Base-by-base conservation (phyloP, 2,888 invertebrate genomes). In the Drosophila kokeensis region DNA sequence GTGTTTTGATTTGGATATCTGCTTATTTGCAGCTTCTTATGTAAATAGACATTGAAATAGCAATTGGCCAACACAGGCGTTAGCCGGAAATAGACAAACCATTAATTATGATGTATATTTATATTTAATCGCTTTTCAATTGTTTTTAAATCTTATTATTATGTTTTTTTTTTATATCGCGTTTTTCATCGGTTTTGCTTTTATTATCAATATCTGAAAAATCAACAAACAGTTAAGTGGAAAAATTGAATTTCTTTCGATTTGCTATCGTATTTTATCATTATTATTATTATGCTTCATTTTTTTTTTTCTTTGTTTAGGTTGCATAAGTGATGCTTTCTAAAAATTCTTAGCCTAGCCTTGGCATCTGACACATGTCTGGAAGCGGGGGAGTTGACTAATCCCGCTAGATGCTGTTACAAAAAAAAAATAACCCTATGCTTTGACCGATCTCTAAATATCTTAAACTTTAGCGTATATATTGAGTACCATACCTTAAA, bases 31-130 rank as follows among this genome's bases (percentile, higher is more conserved):
- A 60, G 58, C 40, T 8, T 70, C 61, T 61, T 76, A 62, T 67
- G 69, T 85, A 82, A 73, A 76, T 87, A 87, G 89, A 87, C 87
- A 87, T 87, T 90, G 77, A 90, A 88, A 84, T 88, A 86, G 83
- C 73, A 69, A 66, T 74, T 67, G 67, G 62, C 75, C 45, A 57
- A 61, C 21, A 18, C 13, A n/a, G 42, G 7, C 62, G 73, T 21
- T 40, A 69, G 79, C 65, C 76, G 69, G 81, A 86, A 81, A 76
- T 74, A 90, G 89, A 86, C 73, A 88, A 86, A 83, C 84, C 81
- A 86, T 83, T 86, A 90, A 76, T 79, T 86, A 79, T 86, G 63
- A 63, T 68, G 79, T 75, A 61, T 71, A 73, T 69, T 36, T 78
- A 50, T 81, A 45, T 50, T 67, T 60, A 60, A 71, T 88, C 71